Conservation (phyloP, 2,888 invertebrate species). For the Pristionchus maxplancki region DNA sequence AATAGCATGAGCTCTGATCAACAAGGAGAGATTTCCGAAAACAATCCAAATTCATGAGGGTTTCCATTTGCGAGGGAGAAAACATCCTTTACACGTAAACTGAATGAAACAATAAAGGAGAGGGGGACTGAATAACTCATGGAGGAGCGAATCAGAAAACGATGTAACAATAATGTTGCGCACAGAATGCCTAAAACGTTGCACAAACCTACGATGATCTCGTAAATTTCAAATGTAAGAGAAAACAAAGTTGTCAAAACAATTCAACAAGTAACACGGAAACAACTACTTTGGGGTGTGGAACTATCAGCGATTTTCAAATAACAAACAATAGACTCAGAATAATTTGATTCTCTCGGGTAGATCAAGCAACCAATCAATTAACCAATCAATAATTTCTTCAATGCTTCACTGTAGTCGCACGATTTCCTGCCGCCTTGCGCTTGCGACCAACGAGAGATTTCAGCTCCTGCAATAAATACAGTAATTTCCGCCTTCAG, state of each 20-base stretch:
- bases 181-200: neutral
- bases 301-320: neutral
- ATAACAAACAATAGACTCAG: neutral
- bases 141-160: conserved; percentile 18
- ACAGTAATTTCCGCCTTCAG: too few species aligned
- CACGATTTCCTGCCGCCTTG: conserved; percentile 43
- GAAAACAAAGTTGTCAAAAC: conserved; percentile 6
- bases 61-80: neutral
- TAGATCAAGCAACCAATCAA: too few species aligned
- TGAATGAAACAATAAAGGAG: conserved; percentile 3
- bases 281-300: neutral
- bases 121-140: neutral
- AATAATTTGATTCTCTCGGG: neutral
- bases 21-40: conserved; percentile 16
- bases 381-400: neutral
- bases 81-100: conserved; percentile 39
- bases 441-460: conserved; percentile 49
- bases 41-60: neutral
- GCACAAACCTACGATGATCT: conserved; percentile 28
- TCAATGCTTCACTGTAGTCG: neutral
- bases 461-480: conserved; percentile 48
- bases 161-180: neutral
- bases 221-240: conserved; percentile 4
- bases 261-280: conserved; percentile 36
- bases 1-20: neutral